phyloP scores from a whole-genome alignment of 2,888 invertebrate species.

The Epinotia demarniana region DNA sequence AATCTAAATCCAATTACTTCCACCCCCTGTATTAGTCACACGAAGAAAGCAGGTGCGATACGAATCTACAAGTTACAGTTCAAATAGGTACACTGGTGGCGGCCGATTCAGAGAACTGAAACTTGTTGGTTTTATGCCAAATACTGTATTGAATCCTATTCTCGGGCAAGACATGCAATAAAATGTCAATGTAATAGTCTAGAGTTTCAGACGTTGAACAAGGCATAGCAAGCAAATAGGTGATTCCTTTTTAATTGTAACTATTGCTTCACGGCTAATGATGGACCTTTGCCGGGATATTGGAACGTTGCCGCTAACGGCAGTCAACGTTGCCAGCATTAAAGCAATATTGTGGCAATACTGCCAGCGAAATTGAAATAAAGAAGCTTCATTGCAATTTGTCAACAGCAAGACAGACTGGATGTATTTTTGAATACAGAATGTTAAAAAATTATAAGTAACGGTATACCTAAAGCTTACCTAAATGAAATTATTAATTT shows the following conservation, averaged over 20 bases:
- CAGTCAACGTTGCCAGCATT: neutral
- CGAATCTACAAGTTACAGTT: constrained; percentile 54
- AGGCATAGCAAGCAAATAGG: neutral
- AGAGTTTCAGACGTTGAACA: neutral
- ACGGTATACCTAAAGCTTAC: too few species aligned
- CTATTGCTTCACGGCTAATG: neutral
- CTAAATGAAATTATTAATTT: too few species aligned
- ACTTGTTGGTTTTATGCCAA: constrained; percentile 29
- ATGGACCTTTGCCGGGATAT: neutral
- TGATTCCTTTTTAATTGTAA: neutral
- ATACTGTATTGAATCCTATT: constrained; percentile 14
- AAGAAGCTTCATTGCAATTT: neutral
- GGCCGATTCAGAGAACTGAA: constrained; percentile 7
- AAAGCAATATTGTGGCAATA: constrained; percentile 2
- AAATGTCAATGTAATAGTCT: constrained; percentile 7
- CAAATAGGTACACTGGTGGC: constrained; percentile 38
- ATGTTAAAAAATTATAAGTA: too few species aligned
- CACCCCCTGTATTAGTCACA: constrained; percentile 65
- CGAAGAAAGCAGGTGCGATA: constrained; percentile 59
- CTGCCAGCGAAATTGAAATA: neutral
- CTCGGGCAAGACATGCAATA: constrained; percentile 3
- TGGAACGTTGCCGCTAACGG: neutral
- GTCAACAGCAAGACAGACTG: neutral
- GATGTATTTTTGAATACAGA: too few species aligned
- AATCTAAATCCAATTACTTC: constrained; percentile 82